Conservation (phyloP, 2,888 invertebrate genomes). For the Polyommatus iphigenia region DNA sequence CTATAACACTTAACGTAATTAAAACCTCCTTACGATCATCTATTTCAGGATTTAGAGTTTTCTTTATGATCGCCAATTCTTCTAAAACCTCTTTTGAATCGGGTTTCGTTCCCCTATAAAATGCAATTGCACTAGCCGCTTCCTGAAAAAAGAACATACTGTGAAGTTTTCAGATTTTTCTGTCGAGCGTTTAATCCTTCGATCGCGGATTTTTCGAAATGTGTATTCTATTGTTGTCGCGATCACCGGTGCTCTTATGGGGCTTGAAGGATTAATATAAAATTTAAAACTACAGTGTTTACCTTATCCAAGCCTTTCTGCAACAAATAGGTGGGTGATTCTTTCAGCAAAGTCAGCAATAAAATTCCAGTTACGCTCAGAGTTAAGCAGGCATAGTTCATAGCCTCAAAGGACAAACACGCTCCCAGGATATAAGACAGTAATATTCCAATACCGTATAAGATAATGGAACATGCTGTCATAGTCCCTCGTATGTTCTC, state of each 20-base stretch:
- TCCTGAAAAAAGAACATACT: constrained; percentile 50
- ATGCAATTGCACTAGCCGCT: constrained; percentile 56
- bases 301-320: constrained; percentile 48
- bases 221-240: too few relatives aligned
- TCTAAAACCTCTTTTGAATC: constrained; percentile 52
- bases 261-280: too few relatives aligned
- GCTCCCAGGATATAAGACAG: constrained; percentile 52
- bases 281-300: constrained; percentile 14
- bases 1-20: neutral
- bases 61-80: constrained; percentile 51
- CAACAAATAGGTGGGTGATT: constrained; percentile 49
- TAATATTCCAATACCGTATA: constrained; percentile 43
- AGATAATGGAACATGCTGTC: constrained; percentile 41
- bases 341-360: constrained; percentile 49
- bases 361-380: constrained; percentile 47
- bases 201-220: too few relatives aligned
- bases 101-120: constrained; percentile 50
- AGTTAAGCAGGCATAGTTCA: constrained; percentile 52
- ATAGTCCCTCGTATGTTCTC: constrained; percentile 44
- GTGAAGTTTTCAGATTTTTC: neutral
- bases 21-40: constrained; percentile 29
- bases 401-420: constrained; percentile 49
- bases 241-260: too few relatives aligned
- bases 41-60: constrained; percentile 42
- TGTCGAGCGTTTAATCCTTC: neutral